Percentiles rank a stretch among this genome's conserved stretches.
Conservation (phyloP, 2,888 invertebrate genomes). For the Hemaris fuciformis region DNA sequence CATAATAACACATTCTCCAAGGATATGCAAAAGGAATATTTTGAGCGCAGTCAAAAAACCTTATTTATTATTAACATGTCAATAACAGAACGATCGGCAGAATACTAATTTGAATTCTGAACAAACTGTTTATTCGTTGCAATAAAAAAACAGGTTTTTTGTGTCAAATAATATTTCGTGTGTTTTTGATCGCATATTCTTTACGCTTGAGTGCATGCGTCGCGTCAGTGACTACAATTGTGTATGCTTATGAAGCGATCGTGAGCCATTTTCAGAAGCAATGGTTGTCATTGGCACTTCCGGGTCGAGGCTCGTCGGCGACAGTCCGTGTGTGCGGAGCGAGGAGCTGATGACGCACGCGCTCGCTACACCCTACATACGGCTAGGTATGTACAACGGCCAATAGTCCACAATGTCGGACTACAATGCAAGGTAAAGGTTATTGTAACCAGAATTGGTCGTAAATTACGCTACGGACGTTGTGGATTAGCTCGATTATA, state of each 20-base stretch:
- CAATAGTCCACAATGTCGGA: constrained; percentile 38
- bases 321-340: background rate
- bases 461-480: constrained; percentile 51
- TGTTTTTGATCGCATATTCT: background rate
- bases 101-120: background rate
- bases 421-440: constrained; percentile 74
- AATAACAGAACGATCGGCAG: background rate
- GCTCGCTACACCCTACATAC: constrained; percentile 22
- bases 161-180: background rate
- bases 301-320: constrained; percentile 22
- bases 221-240: constrained; percentile 12
- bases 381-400: constrained; percentile 23
- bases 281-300: constrained; percentile 29
- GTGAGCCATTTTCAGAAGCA: constrained; percentile 9
- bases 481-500: constrained; percentile 46
- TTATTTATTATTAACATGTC: too few relatives aligned
- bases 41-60: too few relatives aligned
- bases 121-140: too few relatives aligned
- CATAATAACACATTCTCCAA: too few relatives aligned
- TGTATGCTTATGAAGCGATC: constrained; percentile 14
- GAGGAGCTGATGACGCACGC: constrained; percentile 41
- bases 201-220: background rate
- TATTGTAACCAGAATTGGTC: constrained; percentile 63
- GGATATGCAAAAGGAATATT: too few relatives aligned
- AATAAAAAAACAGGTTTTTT: background rate